phyloP scores from a whole-genome alignment of 2,888 invertebrate genomes.

The Caenorhabditis auriculariae region DNA sequence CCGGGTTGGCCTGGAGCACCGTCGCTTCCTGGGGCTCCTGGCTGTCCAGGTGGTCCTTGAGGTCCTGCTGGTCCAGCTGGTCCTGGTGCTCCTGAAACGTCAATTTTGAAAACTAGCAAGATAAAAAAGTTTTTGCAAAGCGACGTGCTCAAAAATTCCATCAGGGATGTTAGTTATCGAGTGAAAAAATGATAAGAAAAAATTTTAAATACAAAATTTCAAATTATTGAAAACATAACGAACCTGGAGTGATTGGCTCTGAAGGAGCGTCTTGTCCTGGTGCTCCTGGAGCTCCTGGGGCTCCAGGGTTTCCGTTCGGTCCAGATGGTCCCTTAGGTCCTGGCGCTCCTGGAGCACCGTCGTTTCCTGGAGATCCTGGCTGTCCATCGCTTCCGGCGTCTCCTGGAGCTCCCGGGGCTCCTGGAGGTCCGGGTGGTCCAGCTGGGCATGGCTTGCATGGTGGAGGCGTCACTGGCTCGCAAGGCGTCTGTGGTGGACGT shows the following conservation, averaged over 20 bases:
- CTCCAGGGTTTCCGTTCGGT: slow-evolving; percentile 48
- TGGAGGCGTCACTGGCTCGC: slow-evolving; percentile 54
- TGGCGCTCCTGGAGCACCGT: slow-evolving; percentile 33
- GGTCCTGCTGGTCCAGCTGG: slow-evolving; percentile 49
- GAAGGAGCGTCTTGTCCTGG: slow-evolving; percentile 50
- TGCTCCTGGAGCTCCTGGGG: slow-evolving; percentile 52
- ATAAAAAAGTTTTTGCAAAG: too few relatives aligned
- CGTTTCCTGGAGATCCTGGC: slow-evolving; percentile 45
- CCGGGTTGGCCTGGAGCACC: slow-evolving; percentile 45
- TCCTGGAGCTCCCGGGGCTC: slow-evolving; percentile 44
- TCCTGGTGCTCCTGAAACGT: slow-evolving; percentile 48
- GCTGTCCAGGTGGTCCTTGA: slow-evolving; percentile 49
- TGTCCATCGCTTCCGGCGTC: slow-evolving; percentile 39
- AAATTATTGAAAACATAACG: too few relatives aligned
- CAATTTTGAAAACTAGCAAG: too few relatives aligned
- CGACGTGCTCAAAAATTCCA: too few relatives aligned
- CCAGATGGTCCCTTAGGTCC: slow-evolving; percentile 52
- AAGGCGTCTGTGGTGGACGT: slow-evolving; percentile 51
- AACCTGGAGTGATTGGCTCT: slow-evolving; percentile 47
- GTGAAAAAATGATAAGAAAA: too few relatives aligned
- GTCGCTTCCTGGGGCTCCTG: slow-evolving; percentile 44
- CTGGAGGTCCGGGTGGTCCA: slow-evolving; percentile 48
- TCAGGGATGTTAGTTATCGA: too few relatives aligned
- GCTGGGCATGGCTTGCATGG: slow-evolving; percentile 54
- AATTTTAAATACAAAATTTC: too few relatives aligned